A percentile compares a stretch with the other conserved stretches of the same genome.
Conservation (phyloP, 2,797 vertebrate species). For the Tachyglossus aculeatus region DNA sequence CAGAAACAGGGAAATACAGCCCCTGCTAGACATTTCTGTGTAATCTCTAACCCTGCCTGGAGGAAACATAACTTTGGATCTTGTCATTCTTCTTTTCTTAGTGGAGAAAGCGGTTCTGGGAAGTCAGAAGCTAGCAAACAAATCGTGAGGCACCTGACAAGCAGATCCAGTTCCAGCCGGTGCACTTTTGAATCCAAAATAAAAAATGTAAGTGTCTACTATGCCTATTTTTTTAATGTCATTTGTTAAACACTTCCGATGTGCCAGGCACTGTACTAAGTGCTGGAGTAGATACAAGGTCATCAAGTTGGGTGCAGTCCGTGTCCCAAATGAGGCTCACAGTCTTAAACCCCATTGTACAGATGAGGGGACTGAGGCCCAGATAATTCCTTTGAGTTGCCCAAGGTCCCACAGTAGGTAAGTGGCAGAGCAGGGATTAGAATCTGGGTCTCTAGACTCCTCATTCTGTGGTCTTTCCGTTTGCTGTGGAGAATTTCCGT, state of each 20-base stretch:
- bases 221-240: not conserved
- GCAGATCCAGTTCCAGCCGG: conserved; percentile 79
- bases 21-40: too few relatives aligned
- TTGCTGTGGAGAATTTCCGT: not conserved
- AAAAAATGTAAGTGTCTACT: conserved; percentile 86
- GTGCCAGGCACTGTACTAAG: too few relatives aligned
- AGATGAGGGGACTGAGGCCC: not conserved
- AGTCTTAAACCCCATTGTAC: fast-evolving
- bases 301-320: not conserved
- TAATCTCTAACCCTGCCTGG: not conserved
- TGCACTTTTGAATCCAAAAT: conserved; percentile 83
- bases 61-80: not conserved
- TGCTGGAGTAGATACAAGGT: not conserved
- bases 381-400: not conserved
- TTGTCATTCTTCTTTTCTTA: conserved; percentile 54
- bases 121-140: conserved; percentile 92
- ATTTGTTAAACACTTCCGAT: too few relatives aligned
- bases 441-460: not conserved
- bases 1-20: not conserved
- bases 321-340: not conserved
- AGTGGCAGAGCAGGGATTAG: not conserved
- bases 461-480: not conserved
- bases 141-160: conserved; percentile 86
- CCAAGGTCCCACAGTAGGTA: not conserved
- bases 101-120: conserved; percentile 94